Evolutionary conservation across 2,888 invertebrate species (phyloP).

Genomic region (Seira sanloemensis): DNA sequence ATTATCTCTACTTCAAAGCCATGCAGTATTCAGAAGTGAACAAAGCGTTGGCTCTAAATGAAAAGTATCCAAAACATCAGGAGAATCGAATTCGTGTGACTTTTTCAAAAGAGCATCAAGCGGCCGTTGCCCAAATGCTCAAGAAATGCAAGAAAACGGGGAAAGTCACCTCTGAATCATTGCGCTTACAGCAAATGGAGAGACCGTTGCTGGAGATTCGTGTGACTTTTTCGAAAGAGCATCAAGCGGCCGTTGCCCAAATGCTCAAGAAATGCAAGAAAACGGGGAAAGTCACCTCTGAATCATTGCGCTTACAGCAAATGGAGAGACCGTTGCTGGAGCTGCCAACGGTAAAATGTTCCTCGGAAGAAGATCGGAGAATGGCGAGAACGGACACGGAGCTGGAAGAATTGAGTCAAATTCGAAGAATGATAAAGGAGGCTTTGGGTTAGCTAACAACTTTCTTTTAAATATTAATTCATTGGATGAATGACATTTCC

Average conservation of each 20-base stretch:
- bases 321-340: slow-evolving; percentile 16
- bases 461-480: not conserved
- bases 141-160: not conserved
- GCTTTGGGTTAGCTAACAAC: slow-evolving; percentile 19
- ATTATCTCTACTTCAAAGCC: slow-evolving; percentile 62
- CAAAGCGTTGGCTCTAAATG: slow-evolving; percentile 66
- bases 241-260: slow-evolving; percentile 35
- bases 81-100: slow-evolving; percentile 47
- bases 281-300: not conserved
- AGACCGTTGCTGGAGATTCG: slow-evolving; percentile 28
- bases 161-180: too few species aligned
- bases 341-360: not conserved
- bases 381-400: slow-evolving; percentile 41
- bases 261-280: not conserved
- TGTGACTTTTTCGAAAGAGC: slow-evolving; percentile 59
- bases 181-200: too few species aligned
- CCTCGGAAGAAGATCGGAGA: slow-evolving; percentile 20
- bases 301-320: slow-evolving; percentile 28
- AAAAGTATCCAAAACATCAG: slow-evolving; percentile 68
- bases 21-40: slow-evolving; percentile 69
- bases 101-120: slow-evolving; percentile 61
- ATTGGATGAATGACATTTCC: not conserved
- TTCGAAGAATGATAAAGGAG: slow-evolving; percentile 16
- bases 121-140: slow-evolving; percentile 17
- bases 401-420: not conserved